A percentile compares a stretch with the other conserved stretches of the same genome.
Evolutionary conservation across 2,888 invertebrate genomes (phyloP).

Genomic region (Pollenia labialis): DNA sequence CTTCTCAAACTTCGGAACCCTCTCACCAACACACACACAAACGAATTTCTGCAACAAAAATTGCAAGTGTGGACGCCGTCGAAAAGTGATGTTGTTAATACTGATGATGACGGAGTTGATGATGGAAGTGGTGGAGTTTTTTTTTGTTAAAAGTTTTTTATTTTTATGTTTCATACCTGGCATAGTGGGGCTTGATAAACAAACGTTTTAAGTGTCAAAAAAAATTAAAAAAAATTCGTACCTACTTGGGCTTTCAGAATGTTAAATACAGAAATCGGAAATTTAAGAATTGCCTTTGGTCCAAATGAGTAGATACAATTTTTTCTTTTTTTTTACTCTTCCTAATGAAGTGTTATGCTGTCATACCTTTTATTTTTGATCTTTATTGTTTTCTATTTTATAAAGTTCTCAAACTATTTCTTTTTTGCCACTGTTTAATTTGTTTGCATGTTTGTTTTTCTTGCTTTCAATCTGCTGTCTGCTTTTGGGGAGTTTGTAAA

Average conservation of each 20-base stretch:
- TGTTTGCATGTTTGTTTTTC: constrained; percentile 26
- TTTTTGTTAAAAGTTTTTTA: constrained; percentile 5
- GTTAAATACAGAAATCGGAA: no score
- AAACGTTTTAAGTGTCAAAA: background rate
- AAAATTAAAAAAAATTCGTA: background rate
- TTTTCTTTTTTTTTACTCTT: no score
- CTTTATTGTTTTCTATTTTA: no score
- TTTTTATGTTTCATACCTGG: background rate
- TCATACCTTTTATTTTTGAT: no score
- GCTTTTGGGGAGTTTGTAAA: constrained; percentile 42
- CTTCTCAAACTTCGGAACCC: no score
- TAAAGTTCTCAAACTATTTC: background rate
- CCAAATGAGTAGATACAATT: no score
- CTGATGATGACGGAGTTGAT: constrained; percentile 18
- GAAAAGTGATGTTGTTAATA: constrained; percentile 47
- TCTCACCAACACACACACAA: no score
- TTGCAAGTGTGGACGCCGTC: no score
- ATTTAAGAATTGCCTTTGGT: no score
- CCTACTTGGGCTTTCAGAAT: no score
- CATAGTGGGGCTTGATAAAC: background rate
- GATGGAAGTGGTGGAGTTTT: background rate
- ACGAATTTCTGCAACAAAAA: no score
- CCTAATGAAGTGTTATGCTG: no score
- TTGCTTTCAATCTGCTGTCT: constrained; percentile 25
- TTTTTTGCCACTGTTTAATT: constrained; percentile 19